Evolutionary conservation across 30 jellyfish, hydroid and myxozoan genomes (phyloP).

Genomic region (Chrysaora quinquecirrha): DNA sequence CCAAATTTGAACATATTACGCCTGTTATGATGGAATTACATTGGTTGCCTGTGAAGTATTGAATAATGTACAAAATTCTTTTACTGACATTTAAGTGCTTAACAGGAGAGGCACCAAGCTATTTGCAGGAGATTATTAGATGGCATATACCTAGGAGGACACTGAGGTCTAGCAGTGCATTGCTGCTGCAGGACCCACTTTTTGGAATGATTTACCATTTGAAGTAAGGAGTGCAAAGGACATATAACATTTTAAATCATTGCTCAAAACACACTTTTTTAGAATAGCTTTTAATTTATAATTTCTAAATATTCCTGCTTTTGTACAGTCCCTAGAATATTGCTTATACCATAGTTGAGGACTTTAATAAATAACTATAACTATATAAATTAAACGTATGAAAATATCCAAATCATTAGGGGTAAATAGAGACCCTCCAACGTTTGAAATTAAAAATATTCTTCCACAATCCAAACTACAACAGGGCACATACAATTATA

Average conservation of each 20-base stretch:
- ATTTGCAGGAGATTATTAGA: neutral
- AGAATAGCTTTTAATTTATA: neutral
- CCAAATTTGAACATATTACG: neutral
- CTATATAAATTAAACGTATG: no score
- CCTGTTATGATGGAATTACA: neutral
- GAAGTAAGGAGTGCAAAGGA: neutral
- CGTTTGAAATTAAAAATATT: no score
- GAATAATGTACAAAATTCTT: no score
- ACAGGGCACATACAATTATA: no score
- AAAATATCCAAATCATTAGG: no score
- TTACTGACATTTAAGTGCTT: neutral
- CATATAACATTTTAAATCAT: neutral
- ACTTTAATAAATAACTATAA: no score
- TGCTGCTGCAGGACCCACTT: neutral
- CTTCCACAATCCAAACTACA: no score
- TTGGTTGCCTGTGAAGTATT: no score
- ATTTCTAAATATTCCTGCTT: neutral
- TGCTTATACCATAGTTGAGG: no score
- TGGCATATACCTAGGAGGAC: no score
- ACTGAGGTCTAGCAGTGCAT: no score
- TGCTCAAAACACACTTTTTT: neutral
- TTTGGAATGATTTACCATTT: neutral
- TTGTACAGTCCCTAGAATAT: conserved; percentile 1
- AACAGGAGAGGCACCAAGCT: neutral
- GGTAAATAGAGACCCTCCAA: no score